These are phyloP conservation scores for Rhingia campestris DNA, from an alignment of 2,888 invertebrate genomes.

Conservation along the genomic window DNA sequence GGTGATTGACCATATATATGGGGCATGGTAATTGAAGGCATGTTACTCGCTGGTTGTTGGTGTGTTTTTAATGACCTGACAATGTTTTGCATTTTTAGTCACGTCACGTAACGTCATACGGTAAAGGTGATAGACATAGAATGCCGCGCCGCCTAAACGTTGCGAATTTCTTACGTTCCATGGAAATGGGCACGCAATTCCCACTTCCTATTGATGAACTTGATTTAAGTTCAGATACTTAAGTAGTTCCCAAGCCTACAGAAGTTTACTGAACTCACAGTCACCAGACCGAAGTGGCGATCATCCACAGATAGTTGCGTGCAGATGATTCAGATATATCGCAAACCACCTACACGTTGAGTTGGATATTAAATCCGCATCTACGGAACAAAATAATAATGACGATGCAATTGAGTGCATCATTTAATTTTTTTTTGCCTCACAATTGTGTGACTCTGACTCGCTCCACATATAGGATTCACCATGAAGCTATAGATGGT, in stretches of 20 bases:
- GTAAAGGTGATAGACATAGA: constrained; percentile 15
- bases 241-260: background rate
- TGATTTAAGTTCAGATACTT: background rate
- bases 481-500: background rate
- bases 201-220: constrained; percentile 10
- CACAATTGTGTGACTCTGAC: background rate
- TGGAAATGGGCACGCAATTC: background rate
- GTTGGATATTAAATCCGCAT: constrained; percentile 13
- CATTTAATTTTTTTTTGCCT: constrained; percentile 27
- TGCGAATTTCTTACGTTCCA: background rate
- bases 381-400: constrained; percentile 38
- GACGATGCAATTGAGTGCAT: constrained; percentile 43
- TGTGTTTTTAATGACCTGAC: constrained; percentile 36
- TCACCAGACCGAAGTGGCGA: constrained; percentile 28
- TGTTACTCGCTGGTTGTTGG: background rate
- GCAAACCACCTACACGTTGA: constrained; percentile 22
- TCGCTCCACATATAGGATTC: constrained; percentile 21
- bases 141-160: background rate
- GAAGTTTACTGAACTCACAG: constrained; percentile 33
- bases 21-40: constrained; percentile 21
- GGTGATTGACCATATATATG: constrained; percentile 57
- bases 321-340: constrained; percentile 28
- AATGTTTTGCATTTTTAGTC: constrained; percentile 50
- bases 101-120: constrained; percentile 35
- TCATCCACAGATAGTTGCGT: constrained; percentile 7